phyloP scores from a whole-genome alignment of 2,113 vertebrate genomes.

The Aix galericulata region DNA sequence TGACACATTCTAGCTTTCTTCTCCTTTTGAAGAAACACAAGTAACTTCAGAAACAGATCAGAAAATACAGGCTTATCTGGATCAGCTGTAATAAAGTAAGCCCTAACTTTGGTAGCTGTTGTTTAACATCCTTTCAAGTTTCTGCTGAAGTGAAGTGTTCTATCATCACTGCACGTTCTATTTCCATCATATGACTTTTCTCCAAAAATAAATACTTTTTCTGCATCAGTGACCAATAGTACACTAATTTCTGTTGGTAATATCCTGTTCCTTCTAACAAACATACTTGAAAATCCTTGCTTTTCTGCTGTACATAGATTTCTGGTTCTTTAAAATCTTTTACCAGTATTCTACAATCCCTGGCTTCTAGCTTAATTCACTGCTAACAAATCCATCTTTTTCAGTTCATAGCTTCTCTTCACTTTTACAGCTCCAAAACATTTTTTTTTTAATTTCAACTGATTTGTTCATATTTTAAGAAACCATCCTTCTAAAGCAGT shows the following conservation, averaged over 20 bases:
- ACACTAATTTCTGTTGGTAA: constrained; percentile 21
- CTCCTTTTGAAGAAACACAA: neutral
- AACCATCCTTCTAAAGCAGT: constrained; percentile 15
- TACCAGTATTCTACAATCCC: neutral
- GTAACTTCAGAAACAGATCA: neutral
- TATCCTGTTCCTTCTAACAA: neutral
- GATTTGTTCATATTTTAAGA: constrained; percentile 33
- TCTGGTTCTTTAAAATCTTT: neutral
- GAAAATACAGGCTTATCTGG: neutral
- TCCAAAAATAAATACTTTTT: neutral
- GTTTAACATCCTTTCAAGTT: neutral
- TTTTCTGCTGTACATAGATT: neutral
- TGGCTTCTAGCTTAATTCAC: neutral
- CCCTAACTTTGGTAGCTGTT: fast-evolving
- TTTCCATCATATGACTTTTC: neutral
- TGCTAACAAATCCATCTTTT: constrained; percentile 26
- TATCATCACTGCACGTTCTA: neutral
- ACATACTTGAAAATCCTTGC: neutral
- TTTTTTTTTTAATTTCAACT: neutral
- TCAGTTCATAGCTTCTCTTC: neutral
- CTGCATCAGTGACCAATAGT: neutral
- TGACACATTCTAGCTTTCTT: neutral
- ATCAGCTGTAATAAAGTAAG: neutral
- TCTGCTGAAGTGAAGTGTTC: neutral
- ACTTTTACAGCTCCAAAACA: neutral